Base-by-base conservation (phyloP, 2,113 vertebrate species). In the Tapirus terrestris region DNA sequence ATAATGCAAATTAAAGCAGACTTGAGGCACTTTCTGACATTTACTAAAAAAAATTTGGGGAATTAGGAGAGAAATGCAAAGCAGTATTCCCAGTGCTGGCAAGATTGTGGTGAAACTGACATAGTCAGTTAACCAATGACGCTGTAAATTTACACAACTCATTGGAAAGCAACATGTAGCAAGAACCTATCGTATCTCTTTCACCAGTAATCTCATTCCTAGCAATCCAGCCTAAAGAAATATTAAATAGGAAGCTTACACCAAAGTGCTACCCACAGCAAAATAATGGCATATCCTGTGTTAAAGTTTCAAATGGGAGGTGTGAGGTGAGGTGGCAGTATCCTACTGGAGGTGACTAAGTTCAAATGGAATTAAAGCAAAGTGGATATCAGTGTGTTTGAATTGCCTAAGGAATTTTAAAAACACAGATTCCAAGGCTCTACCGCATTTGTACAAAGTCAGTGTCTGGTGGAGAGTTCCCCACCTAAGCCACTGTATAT, bases 221-320 rank as follows among this genome's bases (percentile, higher is more conserved):
- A 77, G 89, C 65, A 92, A 76, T 80, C 48, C 75, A 17, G 56
- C 81, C 91, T 85, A 60, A 95, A 77, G 29, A 87, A 94, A 88
- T 70, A 87, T 21, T 51, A 81, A 76, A 45, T 2, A 89, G 92
- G 72, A 94, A 86, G 31, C 16, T 95, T n/a, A n/a, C 25, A 51
- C 61, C 75, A 43, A 67, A 68, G 53, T 31, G 48, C 23, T 60
- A 65, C 27, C 6, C 65, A 56, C 36, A 79, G 61, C 45, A 65
- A 75, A 91, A 80, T 25, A 18, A n/a, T 12, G 25, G 8, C 29
- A 5, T 11, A 11, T 67, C 33, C 51, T 45, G 8, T 27, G 13
- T 14, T n/a, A 56, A 95, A 72, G 53, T 31, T 58, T 17, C 9
- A 33, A 77, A n/a, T 0, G 14, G 76, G 27, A 65, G 45, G 43